phyloP scores from a whole-genome alignment of 2,888 invertebrate genomes.

The Rhimphoctona megacephalus region DNA sequence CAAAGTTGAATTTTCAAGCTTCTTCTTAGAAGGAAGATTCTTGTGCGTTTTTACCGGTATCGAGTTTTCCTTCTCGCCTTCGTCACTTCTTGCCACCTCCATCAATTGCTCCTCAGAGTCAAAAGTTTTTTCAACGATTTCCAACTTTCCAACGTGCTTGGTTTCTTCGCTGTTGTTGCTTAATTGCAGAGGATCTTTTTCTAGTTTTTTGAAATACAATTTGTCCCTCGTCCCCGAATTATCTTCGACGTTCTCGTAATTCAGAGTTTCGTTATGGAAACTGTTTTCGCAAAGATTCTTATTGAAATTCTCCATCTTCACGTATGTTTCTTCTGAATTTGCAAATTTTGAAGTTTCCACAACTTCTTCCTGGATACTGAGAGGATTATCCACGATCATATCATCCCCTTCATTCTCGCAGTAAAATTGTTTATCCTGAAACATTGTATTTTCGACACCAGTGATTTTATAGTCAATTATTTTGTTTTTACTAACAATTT shows the following conservation, averaged over 20 bases:
- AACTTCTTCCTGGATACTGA: slow-evolving; percentile 13
- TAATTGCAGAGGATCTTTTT: slow-evolving; percentile 5
- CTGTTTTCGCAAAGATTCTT: not conserved
- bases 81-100: not conserved
- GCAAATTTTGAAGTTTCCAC: slow-evolving; percentile 7
- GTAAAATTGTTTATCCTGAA: not conserved
- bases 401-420: not conserved
- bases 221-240: not conserved
- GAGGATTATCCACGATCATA: not conserved
- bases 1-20: not conserved
- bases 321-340: not conserved
- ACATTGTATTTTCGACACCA: not conserved
- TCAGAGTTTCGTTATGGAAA: not conserved
- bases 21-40: not conserved
- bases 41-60: not conserved
- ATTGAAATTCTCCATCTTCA: not conserved
- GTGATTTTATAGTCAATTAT: not conserved
- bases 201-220: not conserved
- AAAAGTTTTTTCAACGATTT: not conserved
- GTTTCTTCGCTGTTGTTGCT: not conserved
- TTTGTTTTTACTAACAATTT: not conserved
- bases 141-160: not conserved
- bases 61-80: slow-evolving; percentile 3
- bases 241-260: not conserved
- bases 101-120: not conserved